Conservation (phyloP, 1,140 invertebrate species). For the Meloidogyne chitwoodi region DNA sequence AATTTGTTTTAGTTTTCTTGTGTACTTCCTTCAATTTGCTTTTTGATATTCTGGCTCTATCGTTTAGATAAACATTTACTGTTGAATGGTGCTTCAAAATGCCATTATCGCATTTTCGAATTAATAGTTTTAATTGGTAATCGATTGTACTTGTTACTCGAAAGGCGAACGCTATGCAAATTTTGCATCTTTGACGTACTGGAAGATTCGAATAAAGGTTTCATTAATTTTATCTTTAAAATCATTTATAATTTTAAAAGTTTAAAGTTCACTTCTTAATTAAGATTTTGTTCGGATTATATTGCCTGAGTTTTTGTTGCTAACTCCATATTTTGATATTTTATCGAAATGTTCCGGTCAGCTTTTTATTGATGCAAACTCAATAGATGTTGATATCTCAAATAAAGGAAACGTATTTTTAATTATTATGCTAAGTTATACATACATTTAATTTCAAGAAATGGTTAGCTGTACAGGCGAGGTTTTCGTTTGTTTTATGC, state of each 20-base stretch:
- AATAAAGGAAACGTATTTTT: background rate
- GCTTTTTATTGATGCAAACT: background rate
- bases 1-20: constrained; percentile 16
- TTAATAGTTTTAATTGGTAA: constrained; percentile 5
- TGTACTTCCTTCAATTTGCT: constrained; percentile 17
- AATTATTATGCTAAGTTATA: background rate
- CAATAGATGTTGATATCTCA: background rate
- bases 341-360: background rate
- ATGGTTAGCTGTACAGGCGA: constrained; percentile 16
- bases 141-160: background rate
- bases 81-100: background rate
- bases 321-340: background rate
- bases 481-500: constrained; percentile 2
- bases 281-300: background rate
- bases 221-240: background rate
- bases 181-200: background rate
- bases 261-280: background rate
- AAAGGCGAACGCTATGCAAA: background rate
- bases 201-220: background rate
- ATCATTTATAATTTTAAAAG: background rate
- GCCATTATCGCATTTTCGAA: constrained; percentile 3
- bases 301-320: background rate
- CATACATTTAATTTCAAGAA: background rate
- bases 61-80: background rate
- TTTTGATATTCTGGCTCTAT: background rate